A percentile compares a stretch with the other conserved stretches of the same genome.
These are phyloP conservation scores for Diogma glabrata DNA, from an alignment of 2,888 invertebrate species.

Conservation along the genomic window DNA sequence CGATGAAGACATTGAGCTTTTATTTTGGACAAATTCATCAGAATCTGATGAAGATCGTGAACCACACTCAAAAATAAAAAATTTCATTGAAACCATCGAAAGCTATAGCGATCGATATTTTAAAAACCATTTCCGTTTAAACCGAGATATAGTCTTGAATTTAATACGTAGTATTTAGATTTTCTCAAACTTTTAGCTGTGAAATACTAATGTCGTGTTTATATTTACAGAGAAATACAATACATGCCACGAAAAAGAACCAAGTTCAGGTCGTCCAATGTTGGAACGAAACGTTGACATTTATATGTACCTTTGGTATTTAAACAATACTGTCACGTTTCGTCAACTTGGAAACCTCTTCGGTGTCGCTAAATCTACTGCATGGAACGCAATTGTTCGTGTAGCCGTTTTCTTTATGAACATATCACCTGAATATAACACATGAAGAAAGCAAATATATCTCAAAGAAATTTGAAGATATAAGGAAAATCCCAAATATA, in stretches of 20 bases:
- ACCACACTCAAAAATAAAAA: no score
- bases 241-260: no score
- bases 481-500: conserved; percentile 15
- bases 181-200: no score
- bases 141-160: background rate
- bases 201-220: background rate
- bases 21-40: background rate
- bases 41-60: background rate
- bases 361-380: conserved; percentile 15
- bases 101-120: no score
- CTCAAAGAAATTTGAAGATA: background rate
- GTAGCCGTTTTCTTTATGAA: conserved; percentile 9
- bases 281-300: background rate
- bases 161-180: background rate
- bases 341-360: conserved; percentile 15
- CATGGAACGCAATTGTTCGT: conserved; percentile 14
- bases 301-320: conserved; percentile 17
- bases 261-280: no score
- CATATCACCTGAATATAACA: conserved; percentile 13
- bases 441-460: background rate
- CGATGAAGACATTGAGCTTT: background rate
- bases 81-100: no score
- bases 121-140: no score
- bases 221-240: background rate
- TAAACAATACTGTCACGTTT: conserved; percentile 16